phyloP scores from a whole-genome alignment of 2,797 vertebrate species.

The Myoxocephalus aenaeus region DNA sequence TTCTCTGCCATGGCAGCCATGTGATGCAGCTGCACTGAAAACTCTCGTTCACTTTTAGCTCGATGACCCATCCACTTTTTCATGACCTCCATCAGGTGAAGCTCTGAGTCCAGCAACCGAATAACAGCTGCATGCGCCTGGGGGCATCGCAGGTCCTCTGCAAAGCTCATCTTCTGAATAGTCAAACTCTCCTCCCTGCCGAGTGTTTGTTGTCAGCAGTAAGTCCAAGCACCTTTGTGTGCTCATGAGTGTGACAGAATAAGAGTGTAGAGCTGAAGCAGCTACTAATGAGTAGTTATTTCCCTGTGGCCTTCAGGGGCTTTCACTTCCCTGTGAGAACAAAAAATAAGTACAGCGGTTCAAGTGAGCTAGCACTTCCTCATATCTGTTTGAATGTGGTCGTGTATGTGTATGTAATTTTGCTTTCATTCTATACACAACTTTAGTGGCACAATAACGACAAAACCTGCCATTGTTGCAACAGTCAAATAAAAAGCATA shows the following conservation, averaged over 20 bases:
- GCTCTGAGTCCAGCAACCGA: slow-evolving; percentile 92
- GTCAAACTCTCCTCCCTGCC: not conserved
- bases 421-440: slow-evolving; percentile 38
- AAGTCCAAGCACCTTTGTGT: not conserved
- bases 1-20: slow-evolving; percentile 88
- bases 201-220: slow-evolving; percentile 4
- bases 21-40: slow-evolving; percentile 91
- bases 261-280: slow-evolving; percentile 21
- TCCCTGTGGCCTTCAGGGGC: slow-evolving; percentile 20
- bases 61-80: slow-evolving; percentile 96
- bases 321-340: slow-evolving; percentile 71
- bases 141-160: slow-evolving; percentile 88
- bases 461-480: not conserved
- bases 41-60: slow-evolving; percentile 93
- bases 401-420: not conserved
- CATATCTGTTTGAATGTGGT: slow-evolving; percentile 32
- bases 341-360: slow-evolving; percentile 9
- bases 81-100: slow-evolving; percentile 95
- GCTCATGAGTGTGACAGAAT: slow-evolving; percentile 10
- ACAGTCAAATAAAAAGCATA: not conserved
- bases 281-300: slow-evolving; percentile 33
- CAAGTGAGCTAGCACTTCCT: slow-evolving; percentile 67
- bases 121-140: slow-evolving; percentile 90
- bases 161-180: slow-evolving; percentile 88
- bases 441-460: not conserved